Evolutionary conservation across 92 coral and sea anemone species (phyloP).

Genomic region (Pocillopora grandis): DNA sequence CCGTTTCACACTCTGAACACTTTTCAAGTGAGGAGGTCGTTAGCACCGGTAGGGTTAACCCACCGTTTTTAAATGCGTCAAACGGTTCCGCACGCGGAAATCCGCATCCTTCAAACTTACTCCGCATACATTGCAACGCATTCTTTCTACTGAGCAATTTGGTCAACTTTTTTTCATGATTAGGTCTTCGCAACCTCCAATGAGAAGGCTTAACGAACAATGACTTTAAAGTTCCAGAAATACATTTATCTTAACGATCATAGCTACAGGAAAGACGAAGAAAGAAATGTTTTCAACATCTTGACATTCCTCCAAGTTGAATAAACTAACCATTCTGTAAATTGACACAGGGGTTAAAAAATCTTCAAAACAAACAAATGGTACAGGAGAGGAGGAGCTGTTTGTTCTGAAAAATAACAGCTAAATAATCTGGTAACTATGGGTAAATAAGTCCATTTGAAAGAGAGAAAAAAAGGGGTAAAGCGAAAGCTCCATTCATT

Average conservation of each 20-base stretch:
- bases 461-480: neutral
- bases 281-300: slow-evolving; percentile 11
- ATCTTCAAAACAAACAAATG: neutral
- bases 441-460: neutral
- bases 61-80: slow-evolving; percentile 47
- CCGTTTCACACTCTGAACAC: slow-evolving; percentile 41
- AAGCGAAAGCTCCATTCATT: neutral
- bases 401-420: slow-evolving; percentile 22
- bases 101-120: slow-evolving; percentile 33
- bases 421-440: slow-evolving; percentile 21
- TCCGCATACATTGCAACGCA: slow-evolving; percentile 33
- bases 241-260: slow-evolving; percentile 24
- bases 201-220: neutral
- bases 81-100: slow-evolving; percentile 49
- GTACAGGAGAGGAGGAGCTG: slow-evolving; percentile 23
- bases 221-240: neutral
- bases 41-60: slow-evolving; percentile 30
- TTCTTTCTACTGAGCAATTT: neutral
- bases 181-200: neutral
- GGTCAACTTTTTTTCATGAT: neutral
- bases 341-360: neutral
- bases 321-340: slow-evolving; percentile 11
- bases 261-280: neutral
- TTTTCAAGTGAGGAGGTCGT: slow-evolving; percentile 32
- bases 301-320: neutral